Evolutionary conservation across 2,888 invertebrate genomes (phyloP).

Genomic region (Ephialtes manifestator): DNA sequence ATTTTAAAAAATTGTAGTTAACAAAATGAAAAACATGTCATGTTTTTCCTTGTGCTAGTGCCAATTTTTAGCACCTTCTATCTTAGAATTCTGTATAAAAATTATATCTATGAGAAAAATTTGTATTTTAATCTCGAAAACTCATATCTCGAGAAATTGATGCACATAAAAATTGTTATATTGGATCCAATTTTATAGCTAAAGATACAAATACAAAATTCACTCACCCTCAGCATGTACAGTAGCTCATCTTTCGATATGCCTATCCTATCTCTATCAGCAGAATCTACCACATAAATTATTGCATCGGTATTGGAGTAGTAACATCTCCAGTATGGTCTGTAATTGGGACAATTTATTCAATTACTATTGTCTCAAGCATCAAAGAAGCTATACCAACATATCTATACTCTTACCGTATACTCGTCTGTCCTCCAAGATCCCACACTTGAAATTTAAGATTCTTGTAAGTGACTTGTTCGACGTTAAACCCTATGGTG

Average conservation of each 20-base stretch:
- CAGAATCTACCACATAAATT: constrained; percentile 99
- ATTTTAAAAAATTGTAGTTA: no score
- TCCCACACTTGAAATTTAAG: constrained; percentile 99
- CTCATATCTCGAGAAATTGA: not conserved
- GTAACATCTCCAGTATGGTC: constrained; percentile 99
- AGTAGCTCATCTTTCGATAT: constrained; percentile 99
- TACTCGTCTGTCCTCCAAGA: constrained; percentile 99
- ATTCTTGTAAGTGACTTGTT: constrained; percentile 99
- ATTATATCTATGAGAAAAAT: not conserved
- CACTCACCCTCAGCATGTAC: constrained; percentile 97
- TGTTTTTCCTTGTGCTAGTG: no score
- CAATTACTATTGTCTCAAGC: not conserved
- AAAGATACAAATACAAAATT: not conserved
- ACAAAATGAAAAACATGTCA: no score
- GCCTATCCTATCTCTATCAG: constrained; percentile 99
- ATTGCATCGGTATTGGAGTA: constrained; percentile 99
- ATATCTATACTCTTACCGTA: constrained; percentile 89
- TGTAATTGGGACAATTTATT: constrained; percentile 85
- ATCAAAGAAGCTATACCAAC: not conserved
- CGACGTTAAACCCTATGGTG: constrained; percentile 99
- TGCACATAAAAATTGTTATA: not conserved
- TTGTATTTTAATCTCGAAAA: not conserved
- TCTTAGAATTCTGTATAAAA: not conserved
- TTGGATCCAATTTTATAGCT: not conserved
- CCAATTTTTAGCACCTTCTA: not conserved